Base-by-base conservation (phyloP, 2,797 vertebrate genomes). In the Cottoperca gobio region DNA sequence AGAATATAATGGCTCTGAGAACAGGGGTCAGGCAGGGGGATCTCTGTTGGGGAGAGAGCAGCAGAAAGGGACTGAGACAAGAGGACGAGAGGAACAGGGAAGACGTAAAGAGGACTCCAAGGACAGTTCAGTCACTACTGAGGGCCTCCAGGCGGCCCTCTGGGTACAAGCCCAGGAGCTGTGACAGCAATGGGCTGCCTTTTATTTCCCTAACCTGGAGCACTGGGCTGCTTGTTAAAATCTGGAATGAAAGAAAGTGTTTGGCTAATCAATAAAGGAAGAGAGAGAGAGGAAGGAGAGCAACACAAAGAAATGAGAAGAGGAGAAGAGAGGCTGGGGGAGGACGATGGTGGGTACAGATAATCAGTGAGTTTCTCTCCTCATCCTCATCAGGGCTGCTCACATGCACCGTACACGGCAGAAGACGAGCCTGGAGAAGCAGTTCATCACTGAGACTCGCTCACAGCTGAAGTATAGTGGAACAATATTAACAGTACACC, bases 221-320 rank as follows among this genome's bases (percentile, higher is more conserved):
- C 79, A 49, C 24, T 70, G 60, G 62, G 46, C 76, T 24, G 86
- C 90, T 92, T 79, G 92, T 91, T 92, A 90, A 91, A 91, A 78
- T 26, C 67, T 39, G 35, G 50, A 67, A 61, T 50, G 50, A 81
- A 72, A 78, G 49, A 69, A 74, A 71, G 81, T 24, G 72, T 74
- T 70, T 58, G 67, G 71, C 70, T 80, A 65, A 91, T 92, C 90
- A 83, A 92, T 92, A 87, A 37, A 6, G 9, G 49, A 28, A 33
- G 19, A 12, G 28, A 45, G 11, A 2, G 1, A 24, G 26, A 37
- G 23, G 10, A 19, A 26, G n/a, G 24, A 28, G 40, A 46, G 9
- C 1, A 39, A 40, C 0, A 17, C 52, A 39, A 21, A 46, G 42
- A 33, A 21, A 28, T 1, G 26, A 10, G 13, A 23, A 24, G 35